Evolutionary conservation across 2,113 vertebrate species (phyloP), one percentile per base, ranked within the genome.

Genomic region (Nothoprocta perdicaria): DNA sequence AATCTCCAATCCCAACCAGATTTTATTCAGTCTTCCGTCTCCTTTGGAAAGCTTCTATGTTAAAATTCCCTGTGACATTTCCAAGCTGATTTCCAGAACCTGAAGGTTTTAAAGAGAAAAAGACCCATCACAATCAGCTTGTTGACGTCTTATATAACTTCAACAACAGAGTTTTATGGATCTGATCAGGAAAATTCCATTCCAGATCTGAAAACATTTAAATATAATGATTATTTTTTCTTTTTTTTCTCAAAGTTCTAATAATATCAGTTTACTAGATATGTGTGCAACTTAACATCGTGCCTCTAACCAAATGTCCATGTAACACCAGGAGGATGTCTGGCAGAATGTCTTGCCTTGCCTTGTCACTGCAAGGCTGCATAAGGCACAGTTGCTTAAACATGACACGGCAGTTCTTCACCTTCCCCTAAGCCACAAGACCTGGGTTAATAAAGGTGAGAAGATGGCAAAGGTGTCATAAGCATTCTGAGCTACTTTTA

Each of bases 361-460:
- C 1, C 2, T 27, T 31, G 14, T 16, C 33, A 22, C 24, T n/a
- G 8, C 9, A 68, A 63, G 73, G 14, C 3, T 53, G 11, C 1
- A 0, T 9, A 26, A 15, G 4, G 16, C 19, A 17, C 10, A 3
- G 0, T 22, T 13, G 5, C 29, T 50, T 72, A 40, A 48, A 19
- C 4, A 12, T 5, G 33, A 2, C 18, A 27, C 27, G 5, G 4
- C 6, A 24, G 21, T 14, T 35, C 31, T 43, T 77, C 26, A 29
- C 19, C 7, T 69, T 68, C 33, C 17, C 41, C 14, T 31, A 74
- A 74, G 66, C n/a, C 23, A 33, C 29, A 62, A 12, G 66, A 60
- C 8, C n/a, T 31, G 62, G 35, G 15, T 9, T 40, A 22, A 6
- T 22, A n/a, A 15, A 23, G 8, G 11, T 16, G 13, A 7, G 8